Conservation (phyloP, 1,140 invertebrate genomes). For the Ridgeia piscesae region DNA sequence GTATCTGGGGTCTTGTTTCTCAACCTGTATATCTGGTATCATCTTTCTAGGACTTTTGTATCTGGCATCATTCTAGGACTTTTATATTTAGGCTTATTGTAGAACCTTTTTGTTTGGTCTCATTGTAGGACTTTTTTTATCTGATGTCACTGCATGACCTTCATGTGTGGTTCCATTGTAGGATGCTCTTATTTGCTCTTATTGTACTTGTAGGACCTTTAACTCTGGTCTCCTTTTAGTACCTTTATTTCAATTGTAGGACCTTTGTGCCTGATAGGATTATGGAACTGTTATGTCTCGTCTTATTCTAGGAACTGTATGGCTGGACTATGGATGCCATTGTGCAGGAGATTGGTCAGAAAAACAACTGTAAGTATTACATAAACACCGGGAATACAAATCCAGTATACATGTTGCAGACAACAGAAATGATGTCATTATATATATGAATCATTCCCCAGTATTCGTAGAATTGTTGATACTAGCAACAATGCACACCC, state of each 20-base stretch:
- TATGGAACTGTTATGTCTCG: not conserved
- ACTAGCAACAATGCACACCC: no score
- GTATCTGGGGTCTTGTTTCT: no score
- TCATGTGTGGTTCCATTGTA: constrained; percentile 87
- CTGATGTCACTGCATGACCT: constrained; percentile 66
- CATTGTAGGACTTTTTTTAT: constrained; percentile 62
- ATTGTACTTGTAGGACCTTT: constrained; percentile 71
- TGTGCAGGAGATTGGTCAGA: constrained; percentile 88
- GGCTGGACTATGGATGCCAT: constrained; percentile 99
- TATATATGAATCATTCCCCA: no score
- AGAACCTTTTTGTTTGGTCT: not conserved
- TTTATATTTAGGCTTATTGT: not conserved
- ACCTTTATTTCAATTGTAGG: constrained; percentile 53
- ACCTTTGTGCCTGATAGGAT: constrained; percentile 89
- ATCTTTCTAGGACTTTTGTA: no score
- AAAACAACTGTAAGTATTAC: constrained; percentile 84
- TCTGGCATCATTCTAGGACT: no score
- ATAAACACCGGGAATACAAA: not conserved
- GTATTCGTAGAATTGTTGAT: no score
- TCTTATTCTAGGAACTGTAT: constrained; percentile 76
- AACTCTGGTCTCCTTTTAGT: constrained; percentile 82
- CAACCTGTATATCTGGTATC: no score
- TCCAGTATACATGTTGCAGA: no score
- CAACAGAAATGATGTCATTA: no score
- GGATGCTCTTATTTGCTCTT: not conserved